These are phyloP conservation scores for Eudemis profundana DNA, from an alignment of 2,888 invertebrate genomes.

Conservation along the genomic window DNA sequence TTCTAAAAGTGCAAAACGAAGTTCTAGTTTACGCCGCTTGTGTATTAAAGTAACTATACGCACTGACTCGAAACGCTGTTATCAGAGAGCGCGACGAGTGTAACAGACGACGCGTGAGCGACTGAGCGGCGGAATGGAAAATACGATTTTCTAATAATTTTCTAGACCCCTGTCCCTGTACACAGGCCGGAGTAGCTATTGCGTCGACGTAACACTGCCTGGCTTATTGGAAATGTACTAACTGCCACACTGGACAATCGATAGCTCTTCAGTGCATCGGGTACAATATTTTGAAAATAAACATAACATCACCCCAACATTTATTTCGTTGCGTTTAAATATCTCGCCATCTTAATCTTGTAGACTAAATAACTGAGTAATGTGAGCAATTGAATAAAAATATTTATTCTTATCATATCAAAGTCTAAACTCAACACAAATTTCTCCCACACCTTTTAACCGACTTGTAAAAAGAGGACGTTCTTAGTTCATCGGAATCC, in stretches of 20 bases:
- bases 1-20: not conserved
- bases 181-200: not conserved
- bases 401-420: too few relatives aligned
- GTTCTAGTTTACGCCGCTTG: too few relatives aligned
- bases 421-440: too few relatives aligned
- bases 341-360: too few relatives aligned
- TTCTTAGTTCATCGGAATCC: too few relatives aligned
- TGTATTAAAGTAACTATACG: not conserved
- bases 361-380: too few relatives aligned
- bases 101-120: not conserved
- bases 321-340: too few relatives aligned
- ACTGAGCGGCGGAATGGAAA: not conserved
- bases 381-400: too few relatives aligned
- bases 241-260: not conserved
- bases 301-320: too few relatives aligned
- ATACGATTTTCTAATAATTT: slow-evolving; percentile 1
- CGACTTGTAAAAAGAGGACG: too few relatives aligned
- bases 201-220: not conserved
- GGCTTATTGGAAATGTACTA: not conserved
- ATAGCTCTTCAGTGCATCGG: not conserved
- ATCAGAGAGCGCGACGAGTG: not conserved
- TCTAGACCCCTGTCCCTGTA: not conserved
- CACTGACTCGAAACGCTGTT: not conserved
- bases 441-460: too few relatives aligned
- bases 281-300: too few relatives aligned